Percentiles rank a stretch among this genome's conserved stretches.
phyloP scores from a whole-genome alignment of 2,888 invertebrate genomes.

The Tinea semifulvella region DNA sequence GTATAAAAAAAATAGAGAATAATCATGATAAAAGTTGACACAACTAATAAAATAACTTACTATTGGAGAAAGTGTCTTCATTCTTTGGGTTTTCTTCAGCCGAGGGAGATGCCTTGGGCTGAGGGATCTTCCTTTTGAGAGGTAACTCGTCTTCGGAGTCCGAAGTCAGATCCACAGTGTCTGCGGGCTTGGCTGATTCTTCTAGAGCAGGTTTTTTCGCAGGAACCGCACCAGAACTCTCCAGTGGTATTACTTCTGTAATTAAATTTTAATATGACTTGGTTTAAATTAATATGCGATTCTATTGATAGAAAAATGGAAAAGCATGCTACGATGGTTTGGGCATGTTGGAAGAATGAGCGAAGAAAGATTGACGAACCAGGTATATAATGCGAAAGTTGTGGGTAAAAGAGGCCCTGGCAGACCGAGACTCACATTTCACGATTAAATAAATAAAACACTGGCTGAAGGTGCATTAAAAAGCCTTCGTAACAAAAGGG shows the following conservation, averaged over 20 bases:
- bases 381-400: too few species aligned
- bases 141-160: constrained; percentile 78
- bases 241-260: constrained; percentile 60
- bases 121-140: constrained; percentile 65
- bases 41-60: background rate
- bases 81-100: constrained; percentile 31
- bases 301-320: too few species aligned
- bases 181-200: constrained; percentile 42
- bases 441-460: too few species aligned
- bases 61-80: background rate
- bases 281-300: too few species aligned
- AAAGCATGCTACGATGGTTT: too few species aligned
- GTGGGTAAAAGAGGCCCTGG: too few species aligned
- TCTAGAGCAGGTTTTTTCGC: constrained; percentile 53
- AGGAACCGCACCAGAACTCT: constrained; percentile 25
- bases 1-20: too few species aligned
- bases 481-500: too few species aligned
- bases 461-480: too few species aligned
- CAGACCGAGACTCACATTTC: too few species aligned
- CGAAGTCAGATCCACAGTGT: constrained; percentile 76
- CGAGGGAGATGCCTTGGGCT: constrained; percentile 50
- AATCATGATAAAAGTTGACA: background rate
- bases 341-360: too few species aligned
- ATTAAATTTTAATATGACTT: background rate
- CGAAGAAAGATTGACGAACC: too few species aligned